These are phyloP conservation scores for Drosophila kuntzei DNA, from an alignment of 2,888 invertebrate genomes.

Conservation along the genomic window DNA sequence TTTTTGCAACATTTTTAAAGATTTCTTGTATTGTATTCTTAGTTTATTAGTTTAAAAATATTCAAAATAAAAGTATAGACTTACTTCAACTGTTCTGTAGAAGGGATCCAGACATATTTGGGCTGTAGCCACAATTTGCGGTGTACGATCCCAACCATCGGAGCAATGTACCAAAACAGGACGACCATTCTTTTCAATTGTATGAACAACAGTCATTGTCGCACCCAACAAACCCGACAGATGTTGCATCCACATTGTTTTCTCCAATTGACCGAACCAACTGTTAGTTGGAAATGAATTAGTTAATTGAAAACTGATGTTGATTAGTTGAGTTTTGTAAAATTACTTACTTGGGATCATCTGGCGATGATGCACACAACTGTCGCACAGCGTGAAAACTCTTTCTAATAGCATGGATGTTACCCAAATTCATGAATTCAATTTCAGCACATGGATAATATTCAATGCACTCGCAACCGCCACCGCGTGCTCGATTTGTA, in stretches of 20 bases:
- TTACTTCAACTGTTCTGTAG: constrained; percentile 95
- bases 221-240: constrained; percentile 94
- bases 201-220: constrained; percentile 92
- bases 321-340: not conserved
- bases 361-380: constrained; percentile 91
- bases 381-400: constrained; percentile 95
- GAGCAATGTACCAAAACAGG: constrained; percentile 99
- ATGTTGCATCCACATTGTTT: constrained; percentile 96
- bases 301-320: too few relatives aligned
- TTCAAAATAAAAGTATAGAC: not conserved
- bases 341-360: constrained; percentile 90
- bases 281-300: constrained; percentile 85
- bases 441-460: constrained; percentile 98
- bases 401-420: constrained; percentile 97
- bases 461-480: constrained; percentile 98
- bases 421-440: constrained; percentile 98
- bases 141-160: constrained; percentile 99
- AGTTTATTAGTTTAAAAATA: too few relatives aligned
- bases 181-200: constrained; percentile 92
- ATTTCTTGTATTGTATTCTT: too few relatives aligned
- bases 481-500: constrained; percentile 98
- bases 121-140: constrained; percentile 97
- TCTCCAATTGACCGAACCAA: constrained; percentile 95
- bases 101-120: constrained; percentile 96
- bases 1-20: too few relatives aligned